phyloP scores from a whole-genome alignment of 2,797 vertebrate species.

The Molossus molossus region DNA sequence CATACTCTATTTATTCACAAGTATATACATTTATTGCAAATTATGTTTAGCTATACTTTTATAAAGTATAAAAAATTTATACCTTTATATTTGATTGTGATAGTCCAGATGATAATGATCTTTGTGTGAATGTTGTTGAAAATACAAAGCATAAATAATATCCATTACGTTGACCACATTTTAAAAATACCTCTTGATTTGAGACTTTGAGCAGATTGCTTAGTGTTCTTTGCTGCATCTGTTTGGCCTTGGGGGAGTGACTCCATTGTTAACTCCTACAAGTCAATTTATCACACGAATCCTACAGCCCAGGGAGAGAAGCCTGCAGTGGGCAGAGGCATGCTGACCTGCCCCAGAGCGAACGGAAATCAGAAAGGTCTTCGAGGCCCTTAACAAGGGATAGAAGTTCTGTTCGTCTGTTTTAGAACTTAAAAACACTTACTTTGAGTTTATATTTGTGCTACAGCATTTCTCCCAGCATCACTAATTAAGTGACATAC shows the following conservation, averaged over 20 bases:
- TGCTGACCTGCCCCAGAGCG: background rate
- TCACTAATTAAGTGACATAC: background rate
- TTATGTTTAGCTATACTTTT: background rate
- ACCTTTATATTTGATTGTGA: slow-evolving; percentile 22
- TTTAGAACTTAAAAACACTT: slow-evolving; percentile 48
- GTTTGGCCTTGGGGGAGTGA: background rate
- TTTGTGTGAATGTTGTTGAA: background rate
- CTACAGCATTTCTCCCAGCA: background rate
- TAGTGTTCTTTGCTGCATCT: background rate
- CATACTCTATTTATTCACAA: slow-evolving; percentile 1
- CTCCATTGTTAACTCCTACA: background rate
- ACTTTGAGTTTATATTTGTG: background rate
- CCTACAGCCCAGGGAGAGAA: background rate
- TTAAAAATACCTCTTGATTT: background rate
- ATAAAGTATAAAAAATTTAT: background rate
- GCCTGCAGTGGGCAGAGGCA: background rate
- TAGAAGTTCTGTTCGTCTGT: slow-evolving; percentile 28
- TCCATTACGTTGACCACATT: background rate
- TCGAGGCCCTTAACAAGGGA: background rate
- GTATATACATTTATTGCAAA: background rate
- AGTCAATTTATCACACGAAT: background rate
- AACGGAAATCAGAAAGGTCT: background rate
- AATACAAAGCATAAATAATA: slow-evolving; percentile 1
- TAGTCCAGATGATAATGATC: background rate
- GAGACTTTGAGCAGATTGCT: slow-evolving; percentile 13